These are phyloP conservation scores for Phacellophora camtschatica DNA, from an alignment of 30 jellyfish, hydroid and myxozoan genomes.

Conservation along the genomic window DNA sequence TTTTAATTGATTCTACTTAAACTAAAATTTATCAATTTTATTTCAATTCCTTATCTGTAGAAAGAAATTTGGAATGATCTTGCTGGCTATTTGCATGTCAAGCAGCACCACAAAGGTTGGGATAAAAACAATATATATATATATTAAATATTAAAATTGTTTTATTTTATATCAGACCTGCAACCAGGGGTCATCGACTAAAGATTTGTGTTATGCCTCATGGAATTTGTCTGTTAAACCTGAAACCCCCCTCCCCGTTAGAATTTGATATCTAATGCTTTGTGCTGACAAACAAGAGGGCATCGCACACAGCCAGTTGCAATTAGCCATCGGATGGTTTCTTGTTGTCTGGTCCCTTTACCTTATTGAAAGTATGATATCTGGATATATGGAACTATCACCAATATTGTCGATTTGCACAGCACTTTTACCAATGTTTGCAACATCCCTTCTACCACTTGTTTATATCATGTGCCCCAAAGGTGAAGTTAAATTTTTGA, in stretches of 20 bases:
- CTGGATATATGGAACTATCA: conserved; percentile 70
- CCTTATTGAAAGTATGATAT: conserved; percentile 79
- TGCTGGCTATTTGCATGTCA: conserved; percentile 60
- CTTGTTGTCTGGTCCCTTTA: conserved; percentile 92
- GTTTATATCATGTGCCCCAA: conserved; percentile 54
- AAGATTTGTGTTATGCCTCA: no score
- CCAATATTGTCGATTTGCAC: conserved; percentile 61
- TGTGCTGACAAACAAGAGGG: conserved; percentile 59
- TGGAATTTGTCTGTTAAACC: no score
- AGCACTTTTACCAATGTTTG: conserved; percentile 83
- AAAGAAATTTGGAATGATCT: conserved; percentile 49
- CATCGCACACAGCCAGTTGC: conserved; percentile 80
- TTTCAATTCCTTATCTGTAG: neutral
- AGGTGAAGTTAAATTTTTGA: conserved; percentile 50
- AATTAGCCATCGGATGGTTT: conserved; percentile 73
- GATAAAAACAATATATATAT: no score
- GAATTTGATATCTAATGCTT: no score
- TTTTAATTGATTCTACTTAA: no score
- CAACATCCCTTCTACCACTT: conserved; percentile 85
- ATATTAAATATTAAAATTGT: no score
- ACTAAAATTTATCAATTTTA: no score
- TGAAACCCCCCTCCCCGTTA: no score
- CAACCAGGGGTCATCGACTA: no score
- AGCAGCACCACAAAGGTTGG: conserved; percentile 53
- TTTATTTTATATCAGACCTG: no score